Percentiles rank a stretch among this genome's conserved stretches.
Evolutionary conservation across 2,113 vertebrate species (phyloP).

Genomic region (Odobenus rosmarus): DNA sequence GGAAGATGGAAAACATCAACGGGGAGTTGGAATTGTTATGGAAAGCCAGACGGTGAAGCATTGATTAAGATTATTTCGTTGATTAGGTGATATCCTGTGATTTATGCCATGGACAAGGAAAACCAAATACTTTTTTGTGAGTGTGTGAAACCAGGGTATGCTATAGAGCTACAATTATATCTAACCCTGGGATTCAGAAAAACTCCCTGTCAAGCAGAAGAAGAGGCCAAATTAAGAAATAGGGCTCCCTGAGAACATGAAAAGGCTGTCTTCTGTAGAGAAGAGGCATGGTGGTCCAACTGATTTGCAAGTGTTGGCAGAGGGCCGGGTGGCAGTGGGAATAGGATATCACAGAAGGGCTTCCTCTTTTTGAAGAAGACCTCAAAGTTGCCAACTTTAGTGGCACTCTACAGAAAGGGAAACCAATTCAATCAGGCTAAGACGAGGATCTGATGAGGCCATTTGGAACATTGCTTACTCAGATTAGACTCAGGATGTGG

Average conservation of each 20-base stretch:
- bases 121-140: slow-evolving; percentile 43
- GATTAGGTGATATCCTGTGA: slow-evolving; percentile 84
- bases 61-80: slow-evolving; percentile 89
- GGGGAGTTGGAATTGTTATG: slow-evolving; percentile 86
- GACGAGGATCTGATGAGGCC: not conserved
- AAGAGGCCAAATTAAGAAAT: not conserved
- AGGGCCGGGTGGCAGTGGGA: not conserved
- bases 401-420: not conserved
- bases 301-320: not conserved
- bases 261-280: slow-evolving; percentile 19
- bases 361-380: not conserved
- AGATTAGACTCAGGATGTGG: not conserved
- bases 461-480: not conserved
- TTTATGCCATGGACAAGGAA: slow-evolving; percentile 79
- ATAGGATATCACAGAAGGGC: not conserved
- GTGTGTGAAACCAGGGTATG: slow-evolving; percentile 28
- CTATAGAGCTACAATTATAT: slow-evolving; percentile 55
- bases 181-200: not conserved
- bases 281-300: not conserved
- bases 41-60: slow-evolving; percentile 88
- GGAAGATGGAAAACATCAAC: slow-evolving; percentile 87
- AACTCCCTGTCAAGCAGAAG: not conserved
- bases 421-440: not conserved
- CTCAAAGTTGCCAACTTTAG: not conserved
- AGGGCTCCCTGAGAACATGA: slow-evolving; percentile 36